Base-by-base conservation (phyloP, 2,888 invertebrate species). In the Odontocerum albicorne region DNA sequence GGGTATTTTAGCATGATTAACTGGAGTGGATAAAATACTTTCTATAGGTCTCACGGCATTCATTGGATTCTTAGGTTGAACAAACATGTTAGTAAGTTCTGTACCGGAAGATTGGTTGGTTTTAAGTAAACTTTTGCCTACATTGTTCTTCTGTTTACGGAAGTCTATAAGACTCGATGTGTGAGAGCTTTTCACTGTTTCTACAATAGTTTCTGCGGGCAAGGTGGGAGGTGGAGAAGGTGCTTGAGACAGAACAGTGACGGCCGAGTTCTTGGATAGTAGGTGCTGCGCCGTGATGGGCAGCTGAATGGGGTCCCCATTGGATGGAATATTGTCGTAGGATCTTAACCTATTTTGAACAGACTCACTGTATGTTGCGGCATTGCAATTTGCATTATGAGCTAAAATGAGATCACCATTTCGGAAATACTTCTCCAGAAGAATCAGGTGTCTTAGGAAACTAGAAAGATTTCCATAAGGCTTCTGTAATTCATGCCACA, bases 401-500 rank as follows among this genome's bases (percentile, higher is more conserved):
- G 90, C 83, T 10, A 92, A 67, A 0, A 89, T 79, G 42, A 92
- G 70, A 66, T 92, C 90, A 0, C 92, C 92, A 60, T 85, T 86
- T 51, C 92, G 79, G 67, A 88, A 91, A 70, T 91, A 91, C 67
- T 92, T 92, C 63, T 92, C 92, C 60, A 92, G 67, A 4, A 92
- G 72, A 45, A 92, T 86, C 31, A 92, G 72, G 70, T 92, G 92
- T 4, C 91, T 78, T 1, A 92, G 72, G 66, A 92, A 92, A 62
- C 91, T 91, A 36, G 91, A 90, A 65, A 90, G 90, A 68, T 90
- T 92, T 2, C 92, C 92, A 64, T 92, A 92, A 0, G 92, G 92
- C 66, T 90, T 84, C 66, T 92, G 90, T 32, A 92, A 68, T 63
- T 90, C 88, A 59, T 87, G 86, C 90, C 91, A 92, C 2, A 92